phyloP scores from a whole-genome alignment of 1,140 invertebrate genomes.

The Physella acuta region DNA sequence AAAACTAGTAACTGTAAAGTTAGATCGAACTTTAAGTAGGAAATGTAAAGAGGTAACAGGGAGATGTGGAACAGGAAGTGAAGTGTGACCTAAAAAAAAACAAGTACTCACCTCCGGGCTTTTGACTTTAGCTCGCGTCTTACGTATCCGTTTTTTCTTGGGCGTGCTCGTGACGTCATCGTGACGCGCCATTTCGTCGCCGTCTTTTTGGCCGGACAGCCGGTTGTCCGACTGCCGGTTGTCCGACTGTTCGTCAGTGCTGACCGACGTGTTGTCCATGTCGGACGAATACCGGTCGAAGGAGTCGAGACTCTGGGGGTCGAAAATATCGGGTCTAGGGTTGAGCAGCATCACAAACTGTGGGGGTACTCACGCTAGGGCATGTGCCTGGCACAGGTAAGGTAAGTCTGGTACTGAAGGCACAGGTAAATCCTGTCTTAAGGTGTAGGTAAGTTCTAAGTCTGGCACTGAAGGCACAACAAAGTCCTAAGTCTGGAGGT shows the following conservation, averaged over 20 bases:
- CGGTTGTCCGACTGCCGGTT: background rate
- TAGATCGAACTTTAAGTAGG: too few relatives aligned
- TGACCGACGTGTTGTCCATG: constrained; percentile 16
- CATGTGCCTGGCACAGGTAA: too few relatives aligned
- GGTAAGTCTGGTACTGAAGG: too few relatives aligned
- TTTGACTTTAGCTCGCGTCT: constrained; percentile 24
- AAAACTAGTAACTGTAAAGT: too few relatives aligned
- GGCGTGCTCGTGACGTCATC: constrained; percentile 1
- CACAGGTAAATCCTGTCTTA: too few relatives aligned
- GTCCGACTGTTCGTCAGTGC: constrained; percentile 16
- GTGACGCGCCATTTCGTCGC: background rate
- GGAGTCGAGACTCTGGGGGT: constrained; percentile 1
- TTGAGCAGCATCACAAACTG: constrained; percentile 10
- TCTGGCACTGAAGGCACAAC: too few relatives aligned
- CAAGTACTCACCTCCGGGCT: constrained; percentile 20
- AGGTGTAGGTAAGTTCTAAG: too few relatives aligned
- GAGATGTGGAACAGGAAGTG: too few relatives aligned
- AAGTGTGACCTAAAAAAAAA: too few relatives aligned
- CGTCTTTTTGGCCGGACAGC: background rate
- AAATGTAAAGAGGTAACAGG: too few relatives aligned
- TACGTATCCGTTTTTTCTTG: constrained; percentile 22
- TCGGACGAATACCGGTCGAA: constrained; percentile 15
- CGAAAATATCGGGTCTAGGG: constrained; percentile 2
- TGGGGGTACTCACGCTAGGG: too few relatives aligned
- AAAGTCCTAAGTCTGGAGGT: too few relatives aligned